These are phyloP conservation scores for Lasioglossum figueresi DNA, from an alignment of 2,888 invertebrate species.

Conservation along the genomic window DNA sequence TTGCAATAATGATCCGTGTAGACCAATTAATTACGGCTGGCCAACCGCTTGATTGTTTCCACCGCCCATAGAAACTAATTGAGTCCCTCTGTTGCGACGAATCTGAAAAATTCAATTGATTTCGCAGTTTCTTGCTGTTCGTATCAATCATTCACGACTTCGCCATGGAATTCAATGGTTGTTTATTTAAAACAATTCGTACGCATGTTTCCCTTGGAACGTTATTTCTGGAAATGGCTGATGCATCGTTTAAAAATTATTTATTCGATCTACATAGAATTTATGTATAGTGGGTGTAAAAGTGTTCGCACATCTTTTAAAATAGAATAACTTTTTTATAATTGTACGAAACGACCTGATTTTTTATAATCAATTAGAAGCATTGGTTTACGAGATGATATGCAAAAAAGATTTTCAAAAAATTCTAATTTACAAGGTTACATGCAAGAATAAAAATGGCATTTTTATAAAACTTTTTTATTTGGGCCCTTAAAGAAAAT, in stretches of 20 bases:
- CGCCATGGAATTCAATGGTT: not conserved
- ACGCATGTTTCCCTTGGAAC: not conserved
- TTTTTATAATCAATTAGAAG: too few relatives aligned
- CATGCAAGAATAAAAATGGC: too few relatives aligned
- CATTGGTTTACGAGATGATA: too few relatives aligned
- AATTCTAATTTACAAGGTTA: too few relatives aligned
- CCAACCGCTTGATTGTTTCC: conserved; percentile 27
- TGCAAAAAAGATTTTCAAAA: too few relatives aligned
- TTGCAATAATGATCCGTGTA: conserved; percentile 32
- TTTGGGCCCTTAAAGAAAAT: too few relatives aligned
- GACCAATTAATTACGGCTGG: conserved; percentile 50
- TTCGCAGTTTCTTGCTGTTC: not conserved
- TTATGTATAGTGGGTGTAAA: too few relatives aligned
- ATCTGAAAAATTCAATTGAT: not conserved
- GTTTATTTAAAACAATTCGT: not conserved
- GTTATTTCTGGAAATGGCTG: not conserved
- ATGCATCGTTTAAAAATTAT: not conserved
- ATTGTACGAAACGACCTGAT: too few relatives aligned
- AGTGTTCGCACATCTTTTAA: too few relatives aligned
- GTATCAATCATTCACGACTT: not conserved
- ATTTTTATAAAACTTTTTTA: too few relatives aligned
- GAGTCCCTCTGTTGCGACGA: not conserved
- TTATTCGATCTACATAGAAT: not conserved
- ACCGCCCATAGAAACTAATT: conserved; percentile 30
- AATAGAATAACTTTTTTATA: too few relatives aligned